Evolutionary conservation across 2,797 vertebrate species (phyloP), one percentile per base, ranked within the genome.

Genomic region (Crocodylus rhombifer): DNA sequence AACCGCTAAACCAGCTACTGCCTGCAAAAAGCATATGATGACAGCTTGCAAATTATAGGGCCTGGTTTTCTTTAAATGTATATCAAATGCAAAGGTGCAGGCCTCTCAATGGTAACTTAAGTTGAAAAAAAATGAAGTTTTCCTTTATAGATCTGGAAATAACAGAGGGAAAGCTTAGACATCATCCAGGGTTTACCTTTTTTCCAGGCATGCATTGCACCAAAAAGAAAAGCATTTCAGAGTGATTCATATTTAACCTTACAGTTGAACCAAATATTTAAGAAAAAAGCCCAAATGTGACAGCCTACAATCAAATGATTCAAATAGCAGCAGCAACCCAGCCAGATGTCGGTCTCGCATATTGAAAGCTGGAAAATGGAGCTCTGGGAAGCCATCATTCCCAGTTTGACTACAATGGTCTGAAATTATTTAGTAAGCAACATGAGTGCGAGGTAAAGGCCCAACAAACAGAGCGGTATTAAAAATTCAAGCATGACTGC

Each of bases 361-460:
- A 95, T 61, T 80, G 79, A 95, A 75, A 30, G 26, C 18, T 92
- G 62, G 82, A 96, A 97, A 96, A 96, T 91, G 92, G 55, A 89
- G 93, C 94, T 86, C 94, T 84, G 77, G 95, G 94, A 97, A 94
- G 92, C 80, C 94, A 93, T 95, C 86, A 91, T 73, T 97, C 89
- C 96, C 85, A n/a, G 23, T 76, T 90, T 91, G 92, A 17, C 76
- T 86, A 91, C 92, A 94, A 71, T 94, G 87, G 55, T 65, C 80
- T 67, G 82, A 89, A 90, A 92, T 93, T 96, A 94, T 94, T 97
- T 96, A 91, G 94, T 95, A 96, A 97, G 96, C 83, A 96, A 93
- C 63, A 83, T 77, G 26, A 86, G 89, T 95, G 82, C 85, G 89
- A 75, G 5, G 33, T 89, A 83, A 97, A 95, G 84, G 85, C 92